These are phyloP conservation scores for Gasterosteus nipponicus DNA, from an alignment of 2,113 vertebrate species.

Conservation along the genomic window DNA sequence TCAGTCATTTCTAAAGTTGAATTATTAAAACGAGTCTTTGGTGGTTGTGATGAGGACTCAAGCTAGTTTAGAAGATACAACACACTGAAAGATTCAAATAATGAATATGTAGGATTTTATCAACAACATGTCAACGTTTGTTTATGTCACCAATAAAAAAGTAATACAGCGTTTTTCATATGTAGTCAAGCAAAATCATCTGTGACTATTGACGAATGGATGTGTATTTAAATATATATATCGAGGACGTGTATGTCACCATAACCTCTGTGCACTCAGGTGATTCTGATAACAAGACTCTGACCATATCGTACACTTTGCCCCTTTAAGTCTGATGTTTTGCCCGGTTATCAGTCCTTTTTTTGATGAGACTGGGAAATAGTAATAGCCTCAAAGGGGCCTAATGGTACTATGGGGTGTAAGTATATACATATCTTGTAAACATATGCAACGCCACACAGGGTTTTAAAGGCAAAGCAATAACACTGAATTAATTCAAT, in stretches of 20 bases:
- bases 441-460: conserved; percentile 1
- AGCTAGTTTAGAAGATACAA: background rate
- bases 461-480: conserved; percentile 24
- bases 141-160: no score
- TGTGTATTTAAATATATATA: no score
- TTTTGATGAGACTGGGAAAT: conserved; percentile 10
- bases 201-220: no score
- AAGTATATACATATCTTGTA: conserved; percentile 22
- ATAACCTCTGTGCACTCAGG: background rate
- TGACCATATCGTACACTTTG: background rate
- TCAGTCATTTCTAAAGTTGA: no score
- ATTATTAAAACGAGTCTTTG: no score
- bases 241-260: background rate
- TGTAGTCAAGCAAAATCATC: no score
- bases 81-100: background rate
- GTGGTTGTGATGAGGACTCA: no score
- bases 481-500: conserved; percentile 29
- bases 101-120: background rate
- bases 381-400: conserved; percentile 16
- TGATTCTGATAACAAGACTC: background rate
- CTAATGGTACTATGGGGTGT: conserved; percentile 26
- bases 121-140: no score
- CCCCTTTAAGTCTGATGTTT: background rate
- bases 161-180: no score
- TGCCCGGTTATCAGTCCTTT: background rate